phyloP scores from a whole-genome alignment of 1,140 invertebrate genomes.

The Papilio dardanus region DNA sequence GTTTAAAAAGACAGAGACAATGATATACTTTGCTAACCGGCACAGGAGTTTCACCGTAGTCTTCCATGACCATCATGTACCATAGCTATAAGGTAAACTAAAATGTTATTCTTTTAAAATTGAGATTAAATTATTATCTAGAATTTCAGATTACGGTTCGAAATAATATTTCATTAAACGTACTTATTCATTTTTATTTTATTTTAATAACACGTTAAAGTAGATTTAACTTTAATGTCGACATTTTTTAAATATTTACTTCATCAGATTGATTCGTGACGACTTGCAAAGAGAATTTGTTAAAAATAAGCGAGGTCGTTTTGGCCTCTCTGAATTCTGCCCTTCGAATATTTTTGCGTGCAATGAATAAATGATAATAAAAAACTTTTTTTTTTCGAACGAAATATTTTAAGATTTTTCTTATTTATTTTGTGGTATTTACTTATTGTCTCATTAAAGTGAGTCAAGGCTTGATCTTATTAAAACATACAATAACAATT shows the following conservation, averaged over 20 bases:
- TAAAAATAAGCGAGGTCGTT: neutral
- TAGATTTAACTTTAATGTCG: no score
- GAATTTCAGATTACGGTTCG: no score
- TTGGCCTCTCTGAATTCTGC: neutral
- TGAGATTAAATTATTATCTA: no score
- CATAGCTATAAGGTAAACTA: no score
- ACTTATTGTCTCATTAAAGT: constrained; percentile 16
- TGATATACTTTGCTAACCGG: no score
- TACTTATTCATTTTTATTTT: no score
- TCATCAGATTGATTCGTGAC: neutral
- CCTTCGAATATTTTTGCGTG: constrained; percentile 14
- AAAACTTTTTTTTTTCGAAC: neutral
- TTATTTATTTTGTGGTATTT: neutral
- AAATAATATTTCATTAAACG: no score
- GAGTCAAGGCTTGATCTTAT: constrained; percentile 23
- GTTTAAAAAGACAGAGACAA: no score
- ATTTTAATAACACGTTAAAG: no score
- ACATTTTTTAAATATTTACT: neutral
- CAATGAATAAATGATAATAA: neutral
- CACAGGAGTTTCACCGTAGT: no score
- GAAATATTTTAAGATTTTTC: constrained; percentile 5
- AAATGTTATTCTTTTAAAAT: no score
- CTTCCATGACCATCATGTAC: no score
- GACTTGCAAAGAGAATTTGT: neutral
- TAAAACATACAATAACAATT: constrained; percentile 25